phyloP scores from a whole-genome alignment of 1,140 invertebrate genomes.

The Eriosoma lanigerum region DNA sequence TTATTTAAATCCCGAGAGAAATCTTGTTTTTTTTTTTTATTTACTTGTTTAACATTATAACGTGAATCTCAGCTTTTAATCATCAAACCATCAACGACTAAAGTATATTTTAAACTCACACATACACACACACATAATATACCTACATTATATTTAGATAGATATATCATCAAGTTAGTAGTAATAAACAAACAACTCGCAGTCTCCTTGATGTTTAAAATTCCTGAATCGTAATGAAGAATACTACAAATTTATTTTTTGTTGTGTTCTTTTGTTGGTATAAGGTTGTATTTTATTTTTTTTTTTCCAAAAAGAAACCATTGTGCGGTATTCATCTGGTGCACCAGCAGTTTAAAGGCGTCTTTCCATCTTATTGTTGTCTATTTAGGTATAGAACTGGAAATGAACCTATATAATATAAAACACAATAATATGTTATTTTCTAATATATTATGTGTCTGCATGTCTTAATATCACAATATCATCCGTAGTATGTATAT shows the following conservation, averaged over 20 bases:
- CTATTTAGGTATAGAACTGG: background rate
- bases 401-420: background rate
- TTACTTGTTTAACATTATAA: background rate
- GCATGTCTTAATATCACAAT: too few species aligned
- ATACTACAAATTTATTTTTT: constrained; percentile 11
- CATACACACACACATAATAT: too few species aligned
- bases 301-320: constrained; percentile 20
- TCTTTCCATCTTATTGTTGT: constrained; percentile 17
- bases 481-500: too few species aligned
- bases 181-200: background rate
- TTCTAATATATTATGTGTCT: too few species aligned
- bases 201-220: background rate
- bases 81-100: background rate
- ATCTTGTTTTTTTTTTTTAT: background rate
- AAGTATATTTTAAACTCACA: too few species aligned
- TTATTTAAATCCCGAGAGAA: too few species aligned
- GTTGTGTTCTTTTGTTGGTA: constrained; percentile 18
- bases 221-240: background rate
- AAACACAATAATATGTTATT: too few species aligned
- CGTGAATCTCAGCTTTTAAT: background rate
- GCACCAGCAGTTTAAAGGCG: constrained; percentile 4
- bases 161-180: background rate
- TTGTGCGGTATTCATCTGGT: constrained; percentile 8
- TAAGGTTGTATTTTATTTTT: background rate
- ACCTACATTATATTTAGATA: too few species aligned